Conservation (phyloP, 2,888 invertebrate species). For the Phengaris arion region DNA sequence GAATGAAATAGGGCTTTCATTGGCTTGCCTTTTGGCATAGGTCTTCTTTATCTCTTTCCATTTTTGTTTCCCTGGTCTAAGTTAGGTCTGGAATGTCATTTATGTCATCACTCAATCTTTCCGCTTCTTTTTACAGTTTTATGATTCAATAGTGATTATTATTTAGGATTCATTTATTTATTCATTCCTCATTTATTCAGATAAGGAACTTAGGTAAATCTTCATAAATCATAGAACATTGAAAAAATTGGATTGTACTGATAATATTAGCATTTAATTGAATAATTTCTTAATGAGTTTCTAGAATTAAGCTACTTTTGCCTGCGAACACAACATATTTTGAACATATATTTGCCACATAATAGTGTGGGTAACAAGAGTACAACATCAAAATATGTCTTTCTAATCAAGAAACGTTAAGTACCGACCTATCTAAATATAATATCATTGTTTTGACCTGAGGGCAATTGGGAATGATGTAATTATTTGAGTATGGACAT, state of each 20-base stretch:
- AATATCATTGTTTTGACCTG: constrained; percentile 48
- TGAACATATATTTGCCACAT: too few relatives aligned
- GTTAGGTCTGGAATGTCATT: background rate
- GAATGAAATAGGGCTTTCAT: too few relatives aligned
- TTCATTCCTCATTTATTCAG: too few relatives aligned
- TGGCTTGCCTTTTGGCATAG: too few relatives aligned
- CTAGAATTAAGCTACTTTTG: too few relatives aligned
- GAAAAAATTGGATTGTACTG: constrained; percentile 42
- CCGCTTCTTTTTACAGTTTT: too few relatives aligned
- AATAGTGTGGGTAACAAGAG: background rate
- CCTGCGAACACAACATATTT: too few relatives aligned
- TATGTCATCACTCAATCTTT: too few relatives aligned
- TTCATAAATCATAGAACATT: constrained; percentile 38
- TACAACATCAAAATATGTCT: background rate
- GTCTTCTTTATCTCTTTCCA: background rate
- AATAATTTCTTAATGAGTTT: too few relatives aligned
- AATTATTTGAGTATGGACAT: constrained; percentile 57
- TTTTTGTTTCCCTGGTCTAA: background rate
- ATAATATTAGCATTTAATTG: constrained; percentile 36
- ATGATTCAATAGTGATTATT: too few relatives aligned
- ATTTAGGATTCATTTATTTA: too few relatives aligned
- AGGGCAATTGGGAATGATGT: constrained; percentile 57
- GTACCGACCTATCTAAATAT: background rate
- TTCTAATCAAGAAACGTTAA: background rate
- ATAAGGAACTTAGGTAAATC: background rate